Conservation (phyloP, 1,140 invertebrate genomes). For the Bactericera cockerelli region DNA sequence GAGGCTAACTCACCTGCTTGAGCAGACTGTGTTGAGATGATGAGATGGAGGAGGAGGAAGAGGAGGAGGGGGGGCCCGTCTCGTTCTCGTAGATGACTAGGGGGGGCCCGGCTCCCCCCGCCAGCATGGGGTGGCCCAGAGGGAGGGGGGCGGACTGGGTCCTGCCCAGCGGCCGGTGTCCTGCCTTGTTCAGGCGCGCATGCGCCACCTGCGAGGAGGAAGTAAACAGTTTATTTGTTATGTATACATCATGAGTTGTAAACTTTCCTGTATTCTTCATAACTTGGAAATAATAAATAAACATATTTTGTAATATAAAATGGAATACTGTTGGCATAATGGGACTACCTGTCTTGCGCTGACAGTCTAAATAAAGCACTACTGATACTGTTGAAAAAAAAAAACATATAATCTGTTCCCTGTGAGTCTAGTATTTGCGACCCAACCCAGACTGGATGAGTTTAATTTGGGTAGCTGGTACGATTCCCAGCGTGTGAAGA, state of each 20-base stretch:
- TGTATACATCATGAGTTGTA: too few species aligned
- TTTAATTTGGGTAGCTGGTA: too few species aligned
- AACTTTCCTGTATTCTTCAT: neutral
- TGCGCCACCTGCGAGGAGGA: conserved; percentile 28
- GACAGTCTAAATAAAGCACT: too few species aligned
- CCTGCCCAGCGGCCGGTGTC: conserved; percentile 65
- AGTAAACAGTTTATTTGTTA: conserved; percentile 15
- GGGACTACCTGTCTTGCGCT: too few species aligned
- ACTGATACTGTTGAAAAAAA: neutral
- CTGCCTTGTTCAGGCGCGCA: conserved; percentile 54
- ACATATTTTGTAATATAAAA: neutral
- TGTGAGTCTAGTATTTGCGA: neutral
- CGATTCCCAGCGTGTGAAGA: too few species aligned
- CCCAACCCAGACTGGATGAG: too few species aligned
- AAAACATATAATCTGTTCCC: neutral
- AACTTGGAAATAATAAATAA: neutral
- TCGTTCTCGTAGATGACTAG: conserved; percentile 7
- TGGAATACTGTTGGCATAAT: too few species aligned
- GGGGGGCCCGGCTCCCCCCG: conserved; percentile 26
- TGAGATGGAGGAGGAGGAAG: conserved; percentile 22
- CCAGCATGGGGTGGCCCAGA: conserved; percentile 82
- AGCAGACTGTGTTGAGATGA: conserved; percentile 45
- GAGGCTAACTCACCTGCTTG: conserved; percentile 40
- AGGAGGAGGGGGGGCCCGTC: conserved; percentile 29
- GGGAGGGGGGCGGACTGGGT: conserved; percentile 89